Base-by-base conservation (phyloP, 2,113 vertebrate species). In the Lycocorax pyrrhopterus region DNA sequence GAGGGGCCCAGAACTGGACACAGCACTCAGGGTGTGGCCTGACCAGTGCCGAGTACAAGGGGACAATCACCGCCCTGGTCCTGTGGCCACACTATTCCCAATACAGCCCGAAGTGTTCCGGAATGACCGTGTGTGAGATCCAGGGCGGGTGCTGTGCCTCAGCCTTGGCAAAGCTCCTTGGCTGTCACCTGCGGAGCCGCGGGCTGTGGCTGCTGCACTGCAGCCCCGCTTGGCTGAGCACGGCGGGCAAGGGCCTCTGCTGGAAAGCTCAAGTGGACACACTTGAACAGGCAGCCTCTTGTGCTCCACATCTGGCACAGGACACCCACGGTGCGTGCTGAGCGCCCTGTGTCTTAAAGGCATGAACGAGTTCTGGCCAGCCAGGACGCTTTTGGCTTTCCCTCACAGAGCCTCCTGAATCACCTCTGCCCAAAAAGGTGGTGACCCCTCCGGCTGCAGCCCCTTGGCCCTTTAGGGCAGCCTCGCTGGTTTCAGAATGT, bases 301-400 rank as follows among this genome's bases (percentile, higher is more conserved):
- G 43, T 73, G 41, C 39, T 32, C 37, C 69, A 16, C 55, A 16
- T 1, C 27, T 16, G 69, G 16, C 51, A 26, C 49, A 30, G 25
- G 13, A 1, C 33, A 33, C 6, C 29, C 22, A 3, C 0, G 0
- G 6, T 2, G 33, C 0, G 0, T 11, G 39, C 5, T 27, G 32
- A 6, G 3, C 0, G 0, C 27, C 30, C 4, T 6, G 9, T 18
- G 43, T 43, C 20, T 20, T 17, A 16, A 27, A 41, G 47, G 19
- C 17, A 4, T 2, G 1, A 19, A 25, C 3, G 0, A 6, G 0
- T 22, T 26, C 35, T 71, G 77, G 9, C 22, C 11, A 19, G 35
- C 33, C 22, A 23, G 33, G n/a, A 10, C 25, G 6, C 32, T 26
- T 22, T n/a, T 0, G 1, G n/a, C 22, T 7, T 58, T 58, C 37